A percentile compares a stretch with the other conserved stretches of the same genome.
Conservation (phyloP, 2,888 invertebrate species). For the Limnephilus lunatus region DNA sequence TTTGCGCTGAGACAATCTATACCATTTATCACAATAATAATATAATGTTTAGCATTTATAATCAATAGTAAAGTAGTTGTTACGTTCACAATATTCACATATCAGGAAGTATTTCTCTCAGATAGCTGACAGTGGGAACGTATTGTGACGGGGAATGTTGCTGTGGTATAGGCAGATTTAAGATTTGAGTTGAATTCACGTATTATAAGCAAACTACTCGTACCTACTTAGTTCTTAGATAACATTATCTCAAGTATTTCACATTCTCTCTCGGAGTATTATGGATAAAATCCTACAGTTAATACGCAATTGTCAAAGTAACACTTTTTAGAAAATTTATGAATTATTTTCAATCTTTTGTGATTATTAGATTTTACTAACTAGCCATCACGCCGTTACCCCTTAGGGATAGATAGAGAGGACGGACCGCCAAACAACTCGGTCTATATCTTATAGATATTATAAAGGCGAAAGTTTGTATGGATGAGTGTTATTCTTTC, state of each 20-base stretch:
- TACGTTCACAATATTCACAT: constrained; percentile 3
- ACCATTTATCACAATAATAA: background rate
- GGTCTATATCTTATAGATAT: too few species aligned
- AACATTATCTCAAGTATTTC: constrained; percentile 11
- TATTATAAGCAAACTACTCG: background rate
- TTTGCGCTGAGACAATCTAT: background rate
- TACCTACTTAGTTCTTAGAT: background rate
- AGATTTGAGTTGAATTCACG: constrained; percentile 32
- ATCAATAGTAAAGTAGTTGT: background rate
- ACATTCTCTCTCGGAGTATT: constrained; percentile 5
- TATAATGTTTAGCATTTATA: background rate
- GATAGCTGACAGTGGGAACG: constrained; percentile 23
- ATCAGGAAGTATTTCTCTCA: constrained; percentile 22
- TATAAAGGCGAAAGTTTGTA: too few species aligned
- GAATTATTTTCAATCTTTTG: too few species aligned
- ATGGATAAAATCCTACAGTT: constrained; percentile 14
- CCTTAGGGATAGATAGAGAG: too few species aligned
- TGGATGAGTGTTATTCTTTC: too few species aligned
- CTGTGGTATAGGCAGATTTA: background rate
- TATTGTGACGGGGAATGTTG: constrained; percentile 37
- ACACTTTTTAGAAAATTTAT: too few species aligned
- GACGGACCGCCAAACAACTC: too few species aligned
- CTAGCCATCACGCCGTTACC: too few species aligned
- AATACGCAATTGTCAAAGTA: background rate
- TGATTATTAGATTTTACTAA: too few species aligned